phyloP scores from a whole-genome alignment of 2,797 vertebrate species.

The Hirundo rustica region DNA sequence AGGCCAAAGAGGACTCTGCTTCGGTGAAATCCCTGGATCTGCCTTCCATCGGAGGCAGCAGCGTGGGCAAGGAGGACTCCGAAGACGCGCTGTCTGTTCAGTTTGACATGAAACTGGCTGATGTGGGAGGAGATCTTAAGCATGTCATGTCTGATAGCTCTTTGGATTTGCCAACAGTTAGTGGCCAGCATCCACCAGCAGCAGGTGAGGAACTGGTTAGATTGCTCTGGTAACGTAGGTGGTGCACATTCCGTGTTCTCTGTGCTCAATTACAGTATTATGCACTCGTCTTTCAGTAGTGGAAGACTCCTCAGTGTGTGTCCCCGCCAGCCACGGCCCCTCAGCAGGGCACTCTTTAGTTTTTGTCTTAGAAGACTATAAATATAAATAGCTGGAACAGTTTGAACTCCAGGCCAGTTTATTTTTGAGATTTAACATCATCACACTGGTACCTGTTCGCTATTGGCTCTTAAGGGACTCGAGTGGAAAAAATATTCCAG shows the following conservation, averaged over 20 bases:
- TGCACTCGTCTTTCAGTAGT: slow-evolving; percentile 49
- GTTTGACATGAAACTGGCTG: slow-evolving; percentile 98
- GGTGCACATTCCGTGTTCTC: slow-evolving; percentile 38
- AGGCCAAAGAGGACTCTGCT: slow-evolving; percentile 94
- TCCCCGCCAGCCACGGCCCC: slow-evolving; percentile 52
- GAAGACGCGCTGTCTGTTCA: slow-evolving; percentile 97
- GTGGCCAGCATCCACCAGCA: slow-evolving; percentile 93
- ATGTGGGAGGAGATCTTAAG: slow-evolving; percentile 97
- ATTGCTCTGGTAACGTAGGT: slow-evolving; percentile 92
- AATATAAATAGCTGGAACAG: slow-evolving; percentile 48
- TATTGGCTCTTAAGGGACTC: slow-evolving; percentile 37
- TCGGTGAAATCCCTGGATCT: slow-evolving; percentile 98
- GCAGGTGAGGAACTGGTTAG: slow-evolving; percentile 99
- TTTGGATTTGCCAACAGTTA: slow-evolving; percentile 97
- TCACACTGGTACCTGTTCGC: slow-evolving; percentile 32
- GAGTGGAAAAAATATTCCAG: slow-evolving; percentile 28
- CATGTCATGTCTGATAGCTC: slow-evolving; percentile 99
- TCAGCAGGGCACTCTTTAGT: slow-evolving; percentile 42
- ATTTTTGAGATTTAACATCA: slow-evolving; percentile 40
- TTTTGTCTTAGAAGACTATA: slow-evolving; percentile 46
- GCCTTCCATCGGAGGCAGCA: slow-evolving; percentile 96
- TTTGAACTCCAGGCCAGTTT: slow-evolving; percentile 40
- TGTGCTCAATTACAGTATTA: slow-evolving; percentile 60
- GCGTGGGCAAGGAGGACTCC: slow-evolving; percentile 94
- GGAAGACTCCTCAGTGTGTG: slow-evolving; percentile 38